These are phyloP conservation scores for Subacronicta megacephala DNA, from an alignment of 2,888 invertebrate genomes.

Conservation along the genomic window DNA sequence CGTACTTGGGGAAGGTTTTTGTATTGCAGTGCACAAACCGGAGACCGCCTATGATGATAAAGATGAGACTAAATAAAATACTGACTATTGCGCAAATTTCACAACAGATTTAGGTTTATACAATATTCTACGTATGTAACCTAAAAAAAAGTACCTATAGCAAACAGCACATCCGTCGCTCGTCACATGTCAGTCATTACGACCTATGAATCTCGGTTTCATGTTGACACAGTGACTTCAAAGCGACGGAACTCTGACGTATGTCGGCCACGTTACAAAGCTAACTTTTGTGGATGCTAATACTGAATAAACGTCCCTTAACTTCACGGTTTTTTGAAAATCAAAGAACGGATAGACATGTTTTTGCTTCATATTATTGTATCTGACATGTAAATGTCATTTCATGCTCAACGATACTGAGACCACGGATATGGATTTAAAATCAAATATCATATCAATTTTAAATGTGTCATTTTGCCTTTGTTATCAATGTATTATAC, in stretches of 20 bases:
- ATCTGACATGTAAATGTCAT: too few species aligned
- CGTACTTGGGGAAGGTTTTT: too few species aligned
- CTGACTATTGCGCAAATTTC: too few species aligned
- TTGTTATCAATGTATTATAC: too few species aligned
- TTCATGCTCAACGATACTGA: too few species aligned
- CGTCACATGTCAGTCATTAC: conserved; percentile 43
- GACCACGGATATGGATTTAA: too few species aligned
- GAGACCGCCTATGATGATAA: too few species aligned
- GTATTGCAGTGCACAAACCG: too few species aligned
- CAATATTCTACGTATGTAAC: background rate
- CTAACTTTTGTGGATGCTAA: conserved; percentile 36
- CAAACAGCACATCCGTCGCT: conserved; percentile 3
- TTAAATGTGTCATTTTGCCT: too few species aligned
- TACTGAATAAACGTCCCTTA: conserved; percentile 24
- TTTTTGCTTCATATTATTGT: background rate
- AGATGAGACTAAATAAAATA: too few species aligned
- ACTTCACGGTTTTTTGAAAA: conserved; percentile 23
- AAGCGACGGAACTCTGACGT: conserved; percentile 32
- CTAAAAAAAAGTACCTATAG: conserved; percentile 8
- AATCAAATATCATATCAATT: too few species aligned
- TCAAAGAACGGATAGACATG: conserved; percentile 5
- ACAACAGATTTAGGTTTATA: too few species aligned
- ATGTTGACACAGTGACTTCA: conserved; percentile 45
- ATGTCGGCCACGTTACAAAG: conserved; percentile 28
- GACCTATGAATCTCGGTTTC: conserved; percentile 41